These are phyloP conservation scores for Octonoba sinensis DNA, from an alignment of 2,888 invertebrate species.

Conservation along the genomic window DNA sequence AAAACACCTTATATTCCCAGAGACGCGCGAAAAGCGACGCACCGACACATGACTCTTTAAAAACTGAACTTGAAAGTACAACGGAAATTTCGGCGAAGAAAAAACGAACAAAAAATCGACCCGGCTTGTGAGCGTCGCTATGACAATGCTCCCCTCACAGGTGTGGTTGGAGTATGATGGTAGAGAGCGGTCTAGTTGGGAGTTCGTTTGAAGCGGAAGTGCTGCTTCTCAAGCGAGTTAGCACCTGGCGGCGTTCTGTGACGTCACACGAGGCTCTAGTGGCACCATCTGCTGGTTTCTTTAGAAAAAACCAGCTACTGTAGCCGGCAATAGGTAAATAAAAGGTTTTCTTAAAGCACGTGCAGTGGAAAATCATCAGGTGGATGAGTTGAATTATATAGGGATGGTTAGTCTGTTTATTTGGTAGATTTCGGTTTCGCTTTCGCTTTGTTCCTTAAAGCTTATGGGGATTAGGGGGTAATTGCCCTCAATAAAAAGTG, in stretches of 20 bases:
- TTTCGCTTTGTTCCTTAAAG: too few species aligned
- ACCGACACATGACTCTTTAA: too few species aligned
- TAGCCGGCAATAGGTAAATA: slow-evolving; percentile 1
- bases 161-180: slow-evolving; percentile 9
- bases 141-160: neutral
- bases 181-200: neutral
- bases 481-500: neutral
- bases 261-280: slow-evolving; percentile 49
- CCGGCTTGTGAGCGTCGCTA: too few species aligned
- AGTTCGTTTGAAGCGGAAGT: slow-evolving; percentile 54
- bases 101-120: too few species aligned
- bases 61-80: too few species aligned
- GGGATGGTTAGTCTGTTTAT: too few species aligned
- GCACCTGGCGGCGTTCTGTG: slow-evolving; percentile 47
- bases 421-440: too few species aligned
- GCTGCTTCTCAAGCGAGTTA: slow-evolving; percentile 18
- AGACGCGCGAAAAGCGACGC: too few species aligned
- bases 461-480: too few species aligned
- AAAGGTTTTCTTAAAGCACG: neutral
- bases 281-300: slow-evolving; percentile 53
- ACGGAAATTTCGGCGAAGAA: too few species aligned
- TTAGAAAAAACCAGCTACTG: slow-evolving; percentile 14
- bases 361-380: neutral
- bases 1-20: too few species aligned
- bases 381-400: too few species aligned